Base-by-base conservation (phyloP, 1,140 invertebrate species). In the Papilio helenus region DNA sequence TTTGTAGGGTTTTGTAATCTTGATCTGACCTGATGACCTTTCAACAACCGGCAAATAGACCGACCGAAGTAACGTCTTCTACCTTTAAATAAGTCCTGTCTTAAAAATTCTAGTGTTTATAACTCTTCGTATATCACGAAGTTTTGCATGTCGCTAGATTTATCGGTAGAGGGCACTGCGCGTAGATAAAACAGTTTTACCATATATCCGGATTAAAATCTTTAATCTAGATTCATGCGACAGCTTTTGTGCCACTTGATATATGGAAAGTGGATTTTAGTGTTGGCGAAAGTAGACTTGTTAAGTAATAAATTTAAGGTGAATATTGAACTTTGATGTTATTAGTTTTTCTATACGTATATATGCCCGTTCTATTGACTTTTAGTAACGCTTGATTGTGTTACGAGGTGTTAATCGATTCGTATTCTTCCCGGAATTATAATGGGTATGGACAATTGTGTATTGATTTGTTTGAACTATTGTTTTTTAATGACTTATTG, bases 181-280 rank as follows among this genome's bases (percentile, higher is more conserved):
- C 74, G 20, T 68, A 73, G 39, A 49, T 74, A 44, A 74, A 74
- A 74, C 72, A 74, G 20, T 20, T 49, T 51, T 49, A 20, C 72
- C 39, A 74, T 74, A 74, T 74, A 74, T 74, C 44, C 72, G 29
- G 39, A 74, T 74, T 74, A 74, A 73, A 73, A 46, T 74, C 72
- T 46, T 49, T 49, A 74, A 74, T 51, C 44, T 49, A 26, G 72
- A 74, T 74, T 49, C 44, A 73, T 42, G 20, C n/a, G 18, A 9
- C 58, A 12, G 61, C 23, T 26, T 26, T 61, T 65, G 61, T 65
- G 55, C 26, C 26, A 29, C 61, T 68, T 68, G 61, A 68, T 68
- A 16, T 68, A 68, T 68, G 61, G 61, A 68, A 29, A 68, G 61
- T 68, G 61, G 61, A 68, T 68, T 68, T 68, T 68, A 68, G 61